phyloP scores from a whole-genome alignment of 2,113 vertebrate species.

The Hippocampus abdominalis region DNA sequence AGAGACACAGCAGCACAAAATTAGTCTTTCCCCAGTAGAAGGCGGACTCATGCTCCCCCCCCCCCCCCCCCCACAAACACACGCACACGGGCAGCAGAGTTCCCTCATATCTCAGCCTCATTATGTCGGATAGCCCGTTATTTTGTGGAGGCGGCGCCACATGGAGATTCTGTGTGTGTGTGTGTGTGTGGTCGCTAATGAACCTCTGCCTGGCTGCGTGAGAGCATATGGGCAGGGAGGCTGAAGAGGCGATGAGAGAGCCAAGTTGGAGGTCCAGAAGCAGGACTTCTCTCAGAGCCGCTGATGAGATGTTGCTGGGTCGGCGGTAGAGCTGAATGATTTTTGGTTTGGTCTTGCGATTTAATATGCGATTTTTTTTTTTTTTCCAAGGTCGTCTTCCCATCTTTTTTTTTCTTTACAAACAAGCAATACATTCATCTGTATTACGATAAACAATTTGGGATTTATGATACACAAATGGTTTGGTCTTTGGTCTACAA shows the following conservation, averaged over 20 bases:
- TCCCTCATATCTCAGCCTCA: conserved; percentile 76
- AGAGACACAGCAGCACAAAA: conserved; percentile 62
- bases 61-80: conserved; percentile 10
- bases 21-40: conserved; percentile 54
- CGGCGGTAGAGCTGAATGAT: background rate
- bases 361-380: too few species aligned
- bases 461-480: too few species aligned
- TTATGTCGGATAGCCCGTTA: conserved; percentile 74
- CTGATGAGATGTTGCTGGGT: conserved; percentile 39
- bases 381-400: too few species aligned
- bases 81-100: conserved; percentile 34
- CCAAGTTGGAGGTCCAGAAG: conserved; percentile 52
- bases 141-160: conserved; percentile 69
- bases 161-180: conserved; percentile 60
- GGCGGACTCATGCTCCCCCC: conserved; percentile 19
- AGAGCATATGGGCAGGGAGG: conserved; percentile 66
- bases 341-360: conserved; percentile 31
- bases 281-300: conserved; percentile 42
- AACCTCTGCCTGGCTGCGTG: conserved; percentile 65
- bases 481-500: background rate
- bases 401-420: too few species aligned
- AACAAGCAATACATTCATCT: too few species aligned
- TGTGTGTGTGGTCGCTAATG: conserved; percentile 69
- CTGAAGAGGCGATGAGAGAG: conserved; percentile 59
- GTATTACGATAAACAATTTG: too few species aligned